A percentile compares a stretch with the other conserved stretches of the same genome.
Conservation (phyloP, 2,888 invertebrate species). For the Macrophya alboannulata region DNA sequence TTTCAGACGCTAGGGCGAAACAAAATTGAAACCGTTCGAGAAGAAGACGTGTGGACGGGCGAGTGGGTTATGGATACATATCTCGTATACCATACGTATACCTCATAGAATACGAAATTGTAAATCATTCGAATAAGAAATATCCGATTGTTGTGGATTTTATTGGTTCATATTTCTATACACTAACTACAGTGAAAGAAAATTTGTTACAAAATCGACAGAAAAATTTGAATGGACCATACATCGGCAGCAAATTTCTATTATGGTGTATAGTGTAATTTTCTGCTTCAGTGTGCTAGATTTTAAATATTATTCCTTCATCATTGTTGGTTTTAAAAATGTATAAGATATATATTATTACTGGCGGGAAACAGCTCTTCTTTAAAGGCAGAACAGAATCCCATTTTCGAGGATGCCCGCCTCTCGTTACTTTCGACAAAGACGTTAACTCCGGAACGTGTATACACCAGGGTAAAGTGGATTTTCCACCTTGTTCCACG, state of each 20-base stretch:
- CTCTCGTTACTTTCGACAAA: constrained; percentile 23
- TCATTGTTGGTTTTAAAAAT: constrained; percentile 7
- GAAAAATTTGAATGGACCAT: background rate
- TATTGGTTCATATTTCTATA: background rate
- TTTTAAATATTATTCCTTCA: background rate
- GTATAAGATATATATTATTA: background rate
- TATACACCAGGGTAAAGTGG: constrained; percentile 42
- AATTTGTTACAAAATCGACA: background rate
- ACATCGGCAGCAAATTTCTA: background rate
- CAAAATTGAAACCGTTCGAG: constrained; percentile 9
- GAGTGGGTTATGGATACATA: background rate
- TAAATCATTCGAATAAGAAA: background rate
- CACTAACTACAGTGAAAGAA: background rate
- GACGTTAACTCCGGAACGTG: constrained; percentile 26
- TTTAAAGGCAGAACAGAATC: constrained; percentile 1
- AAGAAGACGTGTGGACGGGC: background rate
- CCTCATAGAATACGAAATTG: background rate
- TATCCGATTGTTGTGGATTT: background rate
- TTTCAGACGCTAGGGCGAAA: background rate
- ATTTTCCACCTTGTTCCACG: constrained; percentile 47
- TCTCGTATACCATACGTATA: background rate
- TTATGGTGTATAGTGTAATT: background rate
- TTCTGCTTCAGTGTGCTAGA: background rate
- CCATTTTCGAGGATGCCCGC: constrained; percentile 23
- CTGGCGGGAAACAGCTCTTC: background rate